Percentiles rank a stretch among this genome's conserved stretches.
These are phyloP conservation scores for Zoanthus gigantus DNA, from an alignment of 92 coral and sea anemone species.

Conservation along the genomic window DNA sequence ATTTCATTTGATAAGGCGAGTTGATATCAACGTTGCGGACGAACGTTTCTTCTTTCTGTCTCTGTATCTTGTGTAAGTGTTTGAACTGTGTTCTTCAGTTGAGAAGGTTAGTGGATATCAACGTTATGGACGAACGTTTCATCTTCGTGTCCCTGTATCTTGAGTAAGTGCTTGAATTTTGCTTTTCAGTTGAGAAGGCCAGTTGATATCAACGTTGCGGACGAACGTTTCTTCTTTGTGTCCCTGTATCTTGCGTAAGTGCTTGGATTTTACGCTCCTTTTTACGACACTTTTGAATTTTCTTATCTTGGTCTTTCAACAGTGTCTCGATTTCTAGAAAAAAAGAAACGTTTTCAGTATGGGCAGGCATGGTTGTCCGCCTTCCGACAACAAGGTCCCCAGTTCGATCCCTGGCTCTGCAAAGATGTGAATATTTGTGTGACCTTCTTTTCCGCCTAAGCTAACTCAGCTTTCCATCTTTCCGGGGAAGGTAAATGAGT, in stretches of 20 bases:
- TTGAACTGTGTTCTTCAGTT: conserved; percentile 50
- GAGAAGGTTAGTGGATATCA: neutral
- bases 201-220: neutral
- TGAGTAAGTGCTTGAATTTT: conserved; percentile 67
- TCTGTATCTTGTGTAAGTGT: conserved; percentile 27
- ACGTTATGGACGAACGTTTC: neutral
- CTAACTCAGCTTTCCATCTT: too few species aligned
- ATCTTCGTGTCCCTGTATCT: neutral
- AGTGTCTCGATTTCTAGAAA: conserved; percentile 86
- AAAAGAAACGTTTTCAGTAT: neutral
- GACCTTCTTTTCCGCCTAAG: too few species aligned
- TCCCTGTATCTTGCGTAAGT: conserved; percentile 4
- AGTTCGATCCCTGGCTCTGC: too few species aligned
- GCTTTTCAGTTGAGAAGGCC: neutral
- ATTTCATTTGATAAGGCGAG: too few species aligned
- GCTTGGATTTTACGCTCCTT: conserved; percentile 81
- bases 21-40: neutral
- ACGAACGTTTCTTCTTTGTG: neutral
- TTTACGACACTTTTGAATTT: conserved; percentile 87
- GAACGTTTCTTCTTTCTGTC: neutral
- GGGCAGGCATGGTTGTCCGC: too few species aligned
- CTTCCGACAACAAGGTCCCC: too few species aligned
- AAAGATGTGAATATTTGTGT: too few species aligned
- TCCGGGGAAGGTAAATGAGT: too few species aligned
- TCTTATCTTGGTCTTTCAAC: conserved; percentile 86